These are phyloP conservation scores for Acipenser transmontanus DNA, from an alignment of 2,797 vertebrate genomes.

Conservation along the genomic window DNA sequence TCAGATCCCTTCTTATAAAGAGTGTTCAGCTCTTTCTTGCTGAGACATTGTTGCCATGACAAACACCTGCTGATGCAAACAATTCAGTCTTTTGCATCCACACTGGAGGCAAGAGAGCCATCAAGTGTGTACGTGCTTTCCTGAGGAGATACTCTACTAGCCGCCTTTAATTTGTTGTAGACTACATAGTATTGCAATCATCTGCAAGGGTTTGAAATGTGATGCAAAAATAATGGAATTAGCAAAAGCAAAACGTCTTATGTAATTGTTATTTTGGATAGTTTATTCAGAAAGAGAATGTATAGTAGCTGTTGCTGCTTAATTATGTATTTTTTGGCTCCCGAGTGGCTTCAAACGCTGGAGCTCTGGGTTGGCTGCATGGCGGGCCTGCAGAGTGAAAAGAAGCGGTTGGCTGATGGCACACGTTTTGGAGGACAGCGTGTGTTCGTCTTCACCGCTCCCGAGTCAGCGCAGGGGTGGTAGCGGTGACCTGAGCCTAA, in stretches of 20 bases:
- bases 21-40: not conserved
- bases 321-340: too few relatives aligned
- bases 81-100: conserved; percentile 11
- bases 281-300: too few relatives aligned
- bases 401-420: too few relatives aligned
- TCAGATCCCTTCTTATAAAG: conserved; percentile 3
- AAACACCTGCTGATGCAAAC: conserved; percentile 15
- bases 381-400: too few relatives aligned
- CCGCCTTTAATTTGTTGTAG: conserved; percentile 27
- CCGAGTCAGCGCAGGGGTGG: too few relatives aligned
- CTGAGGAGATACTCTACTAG: conserved; percentile 19
- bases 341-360: too few relatives aligned
- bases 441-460: too few relatives aligned
- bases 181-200: conserved; percentile 21
- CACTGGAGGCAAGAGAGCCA: conserved; percentile 18
- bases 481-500: too few relatives aligned
- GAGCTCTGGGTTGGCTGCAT: too few relatives aligned
- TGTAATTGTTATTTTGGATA: too few relatives aligned
- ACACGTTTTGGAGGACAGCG: too few relatives aligned
- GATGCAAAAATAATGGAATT: conserved; percentile 26
- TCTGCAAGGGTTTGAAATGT: conserved; percentile 13
- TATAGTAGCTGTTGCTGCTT: too few relatives aligned
- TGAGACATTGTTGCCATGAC: conserved; percentile 24
- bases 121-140: conserved; percentile 13
- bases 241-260: conserved; percentile 19